Percentiles rank a stretch among this genome's conserved stretches.
These are phyloP conservation scores for Shargacucullia verbasci DNA, from an alignment of 2,888 invertebrate genomes.

Conservation along the genomic window DNA sequence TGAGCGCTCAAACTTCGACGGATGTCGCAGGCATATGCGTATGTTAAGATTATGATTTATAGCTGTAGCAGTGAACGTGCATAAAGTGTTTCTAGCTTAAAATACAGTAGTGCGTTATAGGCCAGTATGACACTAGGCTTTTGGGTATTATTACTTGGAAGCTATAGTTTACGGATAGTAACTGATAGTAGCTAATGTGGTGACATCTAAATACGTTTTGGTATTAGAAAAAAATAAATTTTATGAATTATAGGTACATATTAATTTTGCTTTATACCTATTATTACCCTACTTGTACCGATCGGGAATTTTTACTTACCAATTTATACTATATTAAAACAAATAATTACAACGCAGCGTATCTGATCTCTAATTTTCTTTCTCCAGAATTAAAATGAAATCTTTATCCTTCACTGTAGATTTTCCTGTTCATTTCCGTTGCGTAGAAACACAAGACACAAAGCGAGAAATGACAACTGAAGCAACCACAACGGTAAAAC, in stretches of 20 bases:
- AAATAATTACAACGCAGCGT: no score
- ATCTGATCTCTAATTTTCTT: conserved; percentile 17
- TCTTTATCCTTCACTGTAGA: conserved; percentile 45
- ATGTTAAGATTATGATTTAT: conserved; percentile 63
- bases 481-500: conserved; percentile 80
- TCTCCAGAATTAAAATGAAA: conserved; percentile 14
- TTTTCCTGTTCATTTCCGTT: conserved; percentile 27
- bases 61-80: conserved; percentile 50
- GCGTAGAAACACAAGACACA: conserved; percentile 62
- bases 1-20: conserved; percentile 51
- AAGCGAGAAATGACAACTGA: conserved; percentile 75
- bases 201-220: no score
- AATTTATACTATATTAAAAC: no score
- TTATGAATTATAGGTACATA: no score
- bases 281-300: no score
- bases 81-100: conserved; percentile 42
- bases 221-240: no score
- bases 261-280: no score
- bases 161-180: no score
- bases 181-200: no score
- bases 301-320: no score
- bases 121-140: no score
- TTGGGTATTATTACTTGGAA: no score
- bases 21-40: conserved; percentile 49
- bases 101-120: conserved; percentile 28